Evolutionary conservation across 2,888 invertebrate species (phyloP).

Genomic region (Thalpophila matura): DNA sequence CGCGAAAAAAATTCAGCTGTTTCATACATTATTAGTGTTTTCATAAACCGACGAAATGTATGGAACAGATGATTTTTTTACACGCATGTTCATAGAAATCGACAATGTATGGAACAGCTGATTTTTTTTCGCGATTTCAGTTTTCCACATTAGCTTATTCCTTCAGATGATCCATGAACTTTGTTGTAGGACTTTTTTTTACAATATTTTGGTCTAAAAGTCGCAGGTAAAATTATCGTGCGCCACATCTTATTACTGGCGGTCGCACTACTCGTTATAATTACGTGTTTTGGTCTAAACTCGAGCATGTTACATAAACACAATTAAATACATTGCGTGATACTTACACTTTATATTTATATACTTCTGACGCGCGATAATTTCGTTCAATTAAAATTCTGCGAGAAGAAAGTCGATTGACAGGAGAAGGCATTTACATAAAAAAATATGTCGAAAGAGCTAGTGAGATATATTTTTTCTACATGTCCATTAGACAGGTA

Average conservation of each 20-base stretch:
- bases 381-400: conserved; percentile 23
- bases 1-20: too few species aligned
- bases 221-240: conserved; percentile 8
- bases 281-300: conserved; percentile 32
- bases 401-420: conserved; percentile 30
- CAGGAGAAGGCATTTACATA: conserved; percentile 7
- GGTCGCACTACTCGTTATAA: background rate
- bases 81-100: too few species aligned
- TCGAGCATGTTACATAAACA: conserved; percentile 45
- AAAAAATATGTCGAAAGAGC: conserved; percentile 6
- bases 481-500: background rate
- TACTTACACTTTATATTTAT: conserved; percentile 18
- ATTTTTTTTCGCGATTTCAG: too few species aligned
- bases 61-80: too few species aligned
- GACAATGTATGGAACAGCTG: too few species aligned
- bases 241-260: conserved; percentile 14
- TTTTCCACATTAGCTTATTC: too few species aligned
- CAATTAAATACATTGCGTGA: conserved; percentile 40
- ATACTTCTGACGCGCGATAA: conserved; percentile 16
- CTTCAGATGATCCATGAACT: too few species aligned
- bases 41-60: too few species aligned
- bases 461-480: background rate
- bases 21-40: too few species aligned
- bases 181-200: too few species aligned
- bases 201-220: background rate